Percentiles rank a stretch among this genome's conserved stretches.
Evolutionary conservation across 2,888 invertebrate species (phyloP).

Genomic region (Chorisops tibialis): DNA sequence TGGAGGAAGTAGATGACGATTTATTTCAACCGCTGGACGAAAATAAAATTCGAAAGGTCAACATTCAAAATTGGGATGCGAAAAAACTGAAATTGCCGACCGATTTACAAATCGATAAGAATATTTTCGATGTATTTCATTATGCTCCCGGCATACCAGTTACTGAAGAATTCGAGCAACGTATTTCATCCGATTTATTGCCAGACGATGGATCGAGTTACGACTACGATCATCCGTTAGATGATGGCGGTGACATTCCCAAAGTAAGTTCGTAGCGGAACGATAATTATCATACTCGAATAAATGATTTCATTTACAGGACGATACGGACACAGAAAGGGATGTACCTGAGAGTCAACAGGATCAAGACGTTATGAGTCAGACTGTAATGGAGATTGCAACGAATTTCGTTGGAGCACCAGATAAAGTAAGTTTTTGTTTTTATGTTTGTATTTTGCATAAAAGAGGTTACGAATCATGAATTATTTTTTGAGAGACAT

Average conservation of each 20-base stretch:
- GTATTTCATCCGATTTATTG: constrained; percentile 25
- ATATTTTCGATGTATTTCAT: constrained; percentile 42
- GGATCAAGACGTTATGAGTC: constrained; percentile 44
- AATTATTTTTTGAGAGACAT: too few species aligned
- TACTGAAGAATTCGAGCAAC: constrained; percentile 32
- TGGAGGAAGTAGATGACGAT: constrained; percentile 42
- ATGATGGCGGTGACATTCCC: constrained; percentile 52
- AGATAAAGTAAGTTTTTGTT: constrained; percentile 47
- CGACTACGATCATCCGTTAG: constrained; percentile 58
- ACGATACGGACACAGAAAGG: constrained; percentile 36
- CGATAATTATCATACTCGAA: not conserved
- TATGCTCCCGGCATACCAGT: constrained; percentile 44
- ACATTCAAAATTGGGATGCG: constrained; percentile 49
- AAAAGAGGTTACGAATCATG: too few species aligned
- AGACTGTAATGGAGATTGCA: constrained; percentile 50
- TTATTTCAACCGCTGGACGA: constrained; percentile 42
- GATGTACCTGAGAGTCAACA: constrained; percentile 43
- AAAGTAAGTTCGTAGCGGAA: constrained; percentile 28
- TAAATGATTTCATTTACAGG: constrained; percentile 15
- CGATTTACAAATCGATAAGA: constrained; percentile 43
- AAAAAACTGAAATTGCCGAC: constrained; percentile 48
- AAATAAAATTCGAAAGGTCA: constrained; percentile 40
- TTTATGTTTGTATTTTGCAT: not conserved
- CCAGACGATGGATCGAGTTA: constrained; percentile 46
- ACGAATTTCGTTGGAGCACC: constrained; percentile 66